Conservation (phyloP, 2,888 invertebrate genomes). For the Tenthredo distinguenda region DNA sequence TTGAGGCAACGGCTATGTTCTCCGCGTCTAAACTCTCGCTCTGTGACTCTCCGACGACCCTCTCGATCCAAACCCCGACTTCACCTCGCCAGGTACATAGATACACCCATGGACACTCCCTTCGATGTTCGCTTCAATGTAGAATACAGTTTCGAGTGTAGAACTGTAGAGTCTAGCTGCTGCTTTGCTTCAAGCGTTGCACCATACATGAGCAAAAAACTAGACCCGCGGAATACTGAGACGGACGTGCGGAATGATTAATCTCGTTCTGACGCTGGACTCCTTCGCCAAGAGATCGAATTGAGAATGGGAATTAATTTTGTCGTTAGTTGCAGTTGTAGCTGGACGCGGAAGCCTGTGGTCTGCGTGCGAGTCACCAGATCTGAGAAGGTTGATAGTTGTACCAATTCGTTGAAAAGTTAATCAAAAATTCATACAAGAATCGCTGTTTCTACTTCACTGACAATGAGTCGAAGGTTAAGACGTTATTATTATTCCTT, state of each 20-base stretch:
- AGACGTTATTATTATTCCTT: constrained; percentile 31
- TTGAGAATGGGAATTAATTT: not conserved
- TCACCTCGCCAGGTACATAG: not conserved
- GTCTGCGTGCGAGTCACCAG: not conserved
- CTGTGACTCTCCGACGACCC: constrained; percentile 1
- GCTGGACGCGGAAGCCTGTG: not conserved
- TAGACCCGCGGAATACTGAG: not conserved
- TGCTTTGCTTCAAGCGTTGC: not conserved
- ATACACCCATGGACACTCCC: constrained; percentile 24
- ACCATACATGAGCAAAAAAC: not conserved
- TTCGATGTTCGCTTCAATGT: not conserved
- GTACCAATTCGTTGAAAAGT: not conserved
- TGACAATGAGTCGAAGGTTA: constrained; percentile 22
- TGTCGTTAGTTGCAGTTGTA: not conserved
- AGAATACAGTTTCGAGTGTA: not conserved
- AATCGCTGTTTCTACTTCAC: constrained; percentile 30
- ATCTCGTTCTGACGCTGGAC: not conserved
- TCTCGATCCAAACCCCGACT: constrained; percentile 16
- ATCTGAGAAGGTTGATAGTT: not conserved
- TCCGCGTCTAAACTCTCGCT: constrained; percentile 18
- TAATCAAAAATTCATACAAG: constrained; percentile 6
- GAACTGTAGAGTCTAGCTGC: not conserved
- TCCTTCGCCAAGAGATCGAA: not conserved
- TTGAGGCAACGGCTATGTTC: constrained; percentile 61
- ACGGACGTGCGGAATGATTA: not conserved